A percentile compares a stretch with the other conserved stretches of the same genome.
Conservation (phyloP, 92 coral and sea anemone species). For the Palythoa grandis region DNA sequence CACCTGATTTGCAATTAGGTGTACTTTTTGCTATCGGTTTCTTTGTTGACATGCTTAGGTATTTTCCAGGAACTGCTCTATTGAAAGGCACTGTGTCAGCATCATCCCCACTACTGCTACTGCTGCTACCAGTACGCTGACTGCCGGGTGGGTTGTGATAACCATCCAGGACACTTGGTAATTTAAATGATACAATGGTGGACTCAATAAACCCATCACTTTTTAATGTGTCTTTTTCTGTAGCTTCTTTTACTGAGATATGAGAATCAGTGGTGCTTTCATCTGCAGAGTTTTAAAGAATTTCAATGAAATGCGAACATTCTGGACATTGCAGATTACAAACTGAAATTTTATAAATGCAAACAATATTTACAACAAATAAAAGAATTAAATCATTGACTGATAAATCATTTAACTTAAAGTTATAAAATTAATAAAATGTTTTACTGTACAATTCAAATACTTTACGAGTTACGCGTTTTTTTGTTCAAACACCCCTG, state of each 20-base stretch:
- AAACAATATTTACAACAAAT: too few species aligned
- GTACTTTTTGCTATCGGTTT: conserved; percentile 70
- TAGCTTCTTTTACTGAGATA: conserved; percentile 1
- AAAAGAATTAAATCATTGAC: too few species aligned
- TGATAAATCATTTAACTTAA: too few species aligned
- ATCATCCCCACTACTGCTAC: conserved; percentile 92
- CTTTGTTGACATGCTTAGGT: conserved; percentile 66
- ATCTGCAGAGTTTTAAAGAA: not conserved
- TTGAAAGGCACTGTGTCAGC: conserved; percentile 74
- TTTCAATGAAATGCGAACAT: too few species aligned
- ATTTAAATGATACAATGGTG: conserved; percentile 69
- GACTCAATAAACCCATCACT: conserved; percentile 38
- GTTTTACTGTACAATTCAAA: too few species aligned
- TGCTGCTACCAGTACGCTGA: conserved; percentile 48
- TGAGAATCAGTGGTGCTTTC: conserved; percentile 36
- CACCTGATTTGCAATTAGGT: conserved; percentile 67
- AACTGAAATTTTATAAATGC: too few species aligned
- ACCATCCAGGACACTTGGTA: conserved; percentile 69
- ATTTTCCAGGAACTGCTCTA: conserved; percentile 42
- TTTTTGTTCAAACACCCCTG: too few species aligned
- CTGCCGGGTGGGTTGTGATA: conserved; percentile 23
- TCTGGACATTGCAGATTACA: too few species aligned
- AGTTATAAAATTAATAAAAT: too few species aligned
- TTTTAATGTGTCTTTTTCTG: not conserved
- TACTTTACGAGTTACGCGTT: too few species aligned